Base-by-base conservation (phyloP, 2,113 vertebrate genomes). In the Phalacrocorax aristotelis region DNA sequence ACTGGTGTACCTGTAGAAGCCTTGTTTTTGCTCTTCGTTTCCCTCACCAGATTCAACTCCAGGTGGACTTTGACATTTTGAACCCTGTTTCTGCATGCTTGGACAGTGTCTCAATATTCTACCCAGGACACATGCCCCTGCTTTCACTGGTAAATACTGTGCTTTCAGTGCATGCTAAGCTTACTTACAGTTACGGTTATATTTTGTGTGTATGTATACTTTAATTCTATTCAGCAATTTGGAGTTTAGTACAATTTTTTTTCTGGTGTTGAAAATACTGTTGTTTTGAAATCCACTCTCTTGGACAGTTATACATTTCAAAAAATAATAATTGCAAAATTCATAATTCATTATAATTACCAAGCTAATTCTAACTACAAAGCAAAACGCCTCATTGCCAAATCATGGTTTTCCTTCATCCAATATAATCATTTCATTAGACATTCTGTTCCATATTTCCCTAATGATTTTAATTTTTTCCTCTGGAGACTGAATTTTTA, bases 381-480 rank as follows among this genome's bases (percentile, higher is more conserved):
- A 97, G 92, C 27, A 93, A 97, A 97, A 92, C n/a, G 82, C 48
- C 27, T 96, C 89, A 62, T 71, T 97, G 83, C 55, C 80, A 96
- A 95, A 90, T 58, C 77, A 79, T 66, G 52, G 44, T 62, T 95
- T 96, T 84, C 52, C 87, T 97, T 95, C 72, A 94, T 91, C 71
- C 77, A 89, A 85, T 85, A 90, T 78, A 92, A 95, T 91, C 4
- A 97, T 97, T 96, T 95, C 60, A 96, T 96, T 95, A 96, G 80
- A 79, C 80, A 87, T 91, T 88, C 93, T 97, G 77, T 77, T 90
- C 78, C 20, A 13, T 93, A 95, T 95, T 96, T 97, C 93, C 77
- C 80, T 94, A 96, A 97, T 80, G 93, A 93, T 83, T 96, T 95
- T 89, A 96, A 78, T 83, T 92, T 95, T 95, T 96, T 92, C 71